Evolutionary conservation across 2,888 invertebrate species (phyloP).

Genomic region (Hesperia comma): DNA sequence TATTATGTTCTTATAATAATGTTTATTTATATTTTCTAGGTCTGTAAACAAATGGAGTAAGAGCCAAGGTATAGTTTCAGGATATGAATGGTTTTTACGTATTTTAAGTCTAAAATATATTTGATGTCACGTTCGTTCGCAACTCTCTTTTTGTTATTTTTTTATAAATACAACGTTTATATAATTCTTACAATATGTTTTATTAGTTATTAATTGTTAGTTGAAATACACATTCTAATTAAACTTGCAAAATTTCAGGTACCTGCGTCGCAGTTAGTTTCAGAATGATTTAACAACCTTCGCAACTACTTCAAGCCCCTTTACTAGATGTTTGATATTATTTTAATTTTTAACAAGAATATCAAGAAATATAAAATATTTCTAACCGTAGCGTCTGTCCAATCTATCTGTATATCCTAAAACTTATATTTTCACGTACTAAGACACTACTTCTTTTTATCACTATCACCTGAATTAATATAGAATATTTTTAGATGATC

Average conservation of each 20-base stretch:
- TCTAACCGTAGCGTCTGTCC: constrained; percentile 36
- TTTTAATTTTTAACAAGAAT: constrained; percentile 14
- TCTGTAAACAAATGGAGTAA: constrained; percentile 71
- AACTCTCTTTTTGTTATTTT: neutral
- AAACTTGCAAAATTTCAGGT: constrained; percentile 39
- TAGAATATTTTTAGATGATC: constrained; percentile 81
- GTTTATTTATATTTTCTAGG: constrained; percentile 64
- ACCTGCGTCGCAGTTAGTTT: constrained; percentile 42
- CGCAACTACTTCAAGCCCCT: constrained; percentile 28
- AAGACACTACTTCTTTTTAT: constrained; percentile 54
- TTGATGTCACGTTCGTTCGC: too few species aligned
- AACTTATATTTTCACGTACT: constrained; percentile 61
- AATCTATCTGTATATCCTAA: constrained; percentile 43
- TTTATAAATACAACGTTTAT: neutral
- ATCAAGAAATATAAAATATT: constrained; percentile 28
- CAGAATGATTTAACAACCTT: constrained; percentile 20
- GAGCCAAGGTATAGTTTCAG: constrained; percentile 55
- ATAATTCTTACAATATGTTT: too few species aligned
- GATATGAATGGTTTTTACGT: neutral
- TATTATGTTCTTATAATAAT: constrained; percentile 30
- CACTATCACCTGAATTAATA: constrained; percentile 54
- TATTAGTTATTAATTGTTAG: neutral
- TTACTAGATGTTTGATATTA: constrained; percentile 33
- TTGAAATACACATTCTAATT: constrained; percentile 2
- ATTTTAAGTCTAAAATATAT: too few species aligned